phyloP scores from a whole-genome alignment of 1,140 invertebrate genomes.

The Pseudomyrmex concolor region DNA sequence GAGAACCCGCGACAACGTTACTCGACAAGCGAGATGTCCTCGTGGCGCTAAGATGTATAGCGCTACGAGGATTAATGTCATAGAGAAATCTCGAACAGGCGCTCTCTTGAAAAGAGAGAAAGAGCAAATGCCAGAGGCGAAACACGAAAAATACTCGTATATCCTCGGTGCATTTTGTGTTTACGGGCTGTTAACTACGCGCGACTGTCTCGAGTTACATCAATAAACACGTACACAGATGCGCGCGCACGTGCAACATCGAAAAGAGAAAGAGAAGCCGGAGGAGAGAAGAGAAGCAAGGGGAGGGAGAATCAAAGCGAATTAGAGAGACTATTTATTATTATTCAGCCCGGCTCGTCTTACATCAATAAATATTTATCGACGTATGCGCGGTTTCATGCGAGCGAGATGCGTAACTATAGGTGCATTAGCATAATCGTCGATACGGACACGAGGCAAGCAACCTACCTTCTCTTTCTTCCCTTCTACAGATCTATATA shows the following conservation, averaged over 20 bases:
- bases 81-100: slow-evolving; percentile 71
- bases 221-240: slow-evolving; percentile 76
- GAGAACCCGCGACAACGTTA: slow-evolving; percentile 2
- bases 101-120: slow-evolving; percentile 44
- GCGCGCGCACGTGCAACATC: slow-evolving; percentile 69
- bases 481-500: neutral
- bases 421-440: slow-evolving; percentile 69
- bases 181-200: slow-evolving; percentile 76
- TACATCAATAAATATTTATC: slow-evolving; percentile 78
- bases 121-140: slow-evolving; percentile 69
- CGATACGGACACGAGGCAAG: slow-evolving; percentile 39
- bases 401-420: slow-evolving; percentile 50
- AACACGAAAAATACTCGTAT: slow-evolving; percentile 73
- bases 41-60: slow-evolving; percentile 60
- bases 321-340: slow-evolving; percentile 67
- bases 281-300: neutral
- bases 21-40: slow-evolving; percentile 39
- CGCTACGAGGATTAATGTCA: slow-evolving; percentile 70
- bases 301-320: slow-evolving; percentile 16
- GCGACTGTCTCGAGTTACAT: slow-evolving; percentile 76
- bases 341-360: slow-evolving; percentile 69
- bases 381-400: slow-evolving; percentile 55
- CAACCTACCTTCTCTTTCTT: neutral
- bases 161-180: slow-evolving; percentile 74
- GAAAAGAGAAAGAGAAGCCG: neutral